These are phyloP conservation scores for Protomyctophum bolini DNA, from an alignment of 2,113 vertebrate genomes.

Conservation along the genomic window DNA sequence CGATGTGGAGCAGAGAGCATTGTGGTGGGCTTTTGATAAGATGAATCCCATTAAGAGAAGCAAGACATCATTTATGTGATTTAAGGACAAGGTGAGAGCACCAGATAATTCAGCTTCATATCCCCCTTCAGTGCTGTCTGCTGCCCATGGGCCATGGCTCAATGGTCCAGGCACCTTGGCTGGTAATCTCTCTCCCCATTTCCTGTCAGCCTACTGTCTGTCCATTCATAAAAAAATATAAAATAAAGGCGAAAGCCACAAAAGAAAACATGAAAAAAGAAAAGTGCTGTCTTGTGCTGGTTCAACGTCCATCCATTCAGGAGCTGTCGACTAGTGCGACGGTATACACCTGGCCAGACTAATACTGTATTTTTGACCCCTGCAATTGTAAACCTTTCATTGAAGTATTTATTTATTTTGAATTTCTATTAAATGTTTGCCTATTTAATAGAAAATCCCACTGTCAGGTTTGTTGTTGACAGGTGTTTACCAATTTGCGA, in stretches of 20 bases:
- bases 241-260: too few species aligned
- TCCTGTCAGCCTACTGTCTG: too few species aligned
- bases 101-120: too few species aligned
- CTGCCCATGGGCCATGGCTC: too few species aligned
- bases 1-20: conserved; percentile 26
- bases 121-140: too few species aligned
- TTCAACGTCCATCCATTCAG: conserved; percentile 36
- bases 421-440: conserved; percentile 26
- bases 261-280: too few species aligned
- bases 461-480: too few species aligned
- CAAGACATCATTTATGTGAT: conserved; percentile 18
- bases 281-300: conserved; percentile 19
- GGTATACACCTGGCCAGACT: conserved; percentile 2
- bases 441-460: not conserved
- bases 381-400: conserved; percentile 41
- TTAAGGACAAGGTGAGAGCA: too few species aligned
- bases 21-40: conserved; percentile 33
- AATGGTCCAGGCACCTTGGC: too few species aligned
- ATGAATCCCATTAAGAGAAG: conserved; percentile 40
- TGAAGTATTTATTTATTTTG: conserved; percentile 37
- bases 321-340: conserved; percentile 43
- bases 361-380: conserved; percentile 38
- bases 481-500: too few species aligned
- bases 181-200: too few species aligned
- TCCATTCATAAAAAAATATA: too few species aligned